phyloP scores from a whole-genome alignment of 2,113 vertebrate genomes.

The Sapayoa aenigma region DNA sequence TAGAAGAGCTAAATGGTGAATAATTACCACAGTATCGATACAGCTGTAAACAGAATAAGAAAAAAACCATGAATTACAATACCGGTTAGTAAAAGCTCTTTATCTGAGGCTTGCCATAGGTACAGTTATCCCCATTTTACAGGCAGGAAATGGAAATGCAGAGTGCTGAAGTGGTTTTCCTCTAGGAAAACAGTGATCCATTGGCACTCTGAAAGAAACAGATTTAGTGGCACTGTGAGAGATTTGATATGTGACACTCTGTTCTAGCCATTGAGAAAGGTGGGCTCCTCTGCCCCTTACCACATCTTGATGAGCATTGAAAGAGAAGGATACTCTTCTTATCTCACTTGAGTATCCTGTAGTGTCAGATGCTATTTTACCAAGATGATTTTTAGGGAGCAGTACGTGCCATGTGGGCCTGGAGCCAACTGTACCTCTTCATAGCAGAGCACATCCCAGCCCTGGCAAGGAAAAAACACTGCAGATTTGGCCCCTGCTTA shows the following conservation, averaged over 20 bases:
- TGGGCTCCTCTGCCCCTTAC: not conserved
- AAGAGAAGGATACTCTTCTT: not conserved
- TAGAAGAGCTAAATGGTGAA: slow-evolving; percentile 23
- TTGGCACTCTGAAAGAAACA: not conserved
- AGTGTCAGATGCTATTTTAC: not conserved
- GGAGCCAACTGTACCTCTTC: not conserved
- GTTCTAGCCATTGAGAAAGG: not conserved
- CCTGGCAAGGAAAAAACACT: not conserved
- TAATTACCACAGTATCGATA: not conserved
- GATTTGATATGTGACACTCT: not conserved
- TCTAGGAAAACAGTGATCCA: not conserved
- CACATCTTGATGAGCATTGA: not conserved
- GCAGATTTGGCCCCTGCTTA: slow-evolving; percentile 20
- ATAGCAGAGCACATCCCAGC: not conserved
- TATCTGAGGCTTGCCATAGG: not conserved
- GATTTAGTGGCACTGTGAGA: not conserved
- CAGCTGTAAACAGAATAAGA: not conserved
- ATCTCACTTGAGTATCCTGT: not conserved
- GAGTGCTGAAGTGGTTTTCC: not conserved
- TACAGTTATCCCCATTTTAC: not conserved
- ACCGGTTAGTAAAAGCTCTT: not conserved
- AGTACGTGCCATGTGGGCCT: not conserved
- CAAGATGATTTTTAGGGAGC: not conserved
- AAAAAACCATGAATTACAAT: not conserved
- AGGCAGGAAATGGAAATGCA: not conserved